Evolutionary conservation across 2,113 vertebrate species (phyloP), one percentile per base, ranked within the genome.

Genomic region (Tiliqua scincoides): DNA sequence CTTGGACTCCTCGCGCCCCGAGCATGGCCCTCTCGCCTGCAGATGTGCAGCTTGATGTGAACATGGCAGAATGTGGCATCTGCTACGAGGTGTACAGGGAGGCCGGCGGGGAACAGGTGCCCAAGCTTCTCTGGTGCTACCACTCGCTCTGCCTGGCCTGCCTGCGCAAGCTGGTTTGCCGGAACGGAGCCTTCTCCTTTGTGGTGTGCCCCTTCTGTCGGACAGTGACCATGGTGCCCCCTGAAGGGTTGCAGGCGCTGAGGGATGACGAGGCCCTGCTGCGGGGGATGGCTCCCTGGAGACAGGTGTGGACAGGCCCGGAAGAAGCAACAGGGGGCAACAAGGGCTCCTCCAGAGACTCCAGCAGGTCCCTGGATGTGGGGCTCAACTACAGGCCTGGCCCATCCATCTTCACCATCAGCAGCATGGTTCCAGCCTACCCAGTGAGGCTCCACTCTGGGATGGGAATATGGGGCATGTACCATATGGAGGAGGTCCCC

Each of bases 131-230:
- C 52, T 83, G 87, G 27, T 96, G 95, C 62, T 84, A 61, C 15
- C 95, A 95, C 65, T 91, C 84, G 10, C 88, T 95, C 14, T 95
- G 95, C 92, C 84, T 85, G 15, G 48, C 86, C 90, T 95, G 95
- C 88, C 89, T 95, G 25, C 35, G 71, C 80, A 86, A 84, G 61
- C 78, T 96, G 82, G 88, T 91, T 1, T 87, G 91, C 4, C 91
- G 12, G 6, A 77, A 82, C 0, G 54, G 35, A 2, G 0, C 68
- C 15, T 57, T 88, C 54, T n/a, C 94, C 84, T 95, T 91, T 48
- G 1, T 95, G 89, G 93, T 54, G 27, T 91, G 91, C 37, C 91
- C 91, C 0, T 91, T 88, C 57, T 91, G 91, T 84, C 91, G 91
- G 40, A 76, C 40, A 3, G 88, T 86, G 57, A 90, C 88, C 35